A percentile compares a stretch with the other conserved stretches of the same genome.
Conservation (phyloP, 2,113 vertebrate genomes). For the Ageneiosus marmoratus region DNA sequence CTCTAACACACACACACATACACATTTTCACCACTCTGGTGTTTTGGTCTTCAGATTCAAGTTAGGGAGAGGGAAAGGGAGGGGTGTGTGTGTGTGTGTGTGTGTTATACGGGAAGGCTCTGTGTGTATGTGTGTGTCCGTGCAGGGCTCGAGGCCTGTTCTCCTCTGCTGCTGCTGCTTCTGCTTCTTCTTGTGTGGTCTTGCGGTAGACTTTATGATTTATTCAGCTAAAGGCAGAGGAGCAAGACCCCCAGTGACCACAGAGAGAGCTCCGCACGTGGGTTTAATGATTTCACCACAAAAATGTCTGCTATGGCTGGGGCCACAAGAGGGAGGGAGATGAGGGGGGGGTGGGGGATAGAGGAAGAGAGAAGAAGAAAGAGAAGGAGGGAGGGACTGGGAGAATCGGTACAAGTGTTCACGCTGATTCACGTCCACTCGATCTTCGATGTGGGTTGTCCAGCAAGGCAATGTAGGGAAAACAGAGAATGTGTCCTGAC, state of each 20-base stretch:
- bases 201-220: conserved; percentile 97
- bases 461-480: conserved; percentile 19
- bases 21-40: conserved; percentile 55
- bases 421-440: conserved; percentile 10
- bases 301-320: conserved; percentile 99
- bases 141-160: conserved; percentile 74
- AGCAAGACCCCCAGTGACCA: conserved; percentile 99
- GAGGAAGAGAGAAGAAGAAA: conserved; percentile 42
- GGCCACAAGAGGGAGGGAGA: conserved; percentile 67
- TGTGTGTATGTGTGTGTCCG: conserved; percentile 66
- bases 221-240: conserved; percentile 99
- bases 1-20: conserved; percentile 10
- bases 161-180: conserved; percentile 59
- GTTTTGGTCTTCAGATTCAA: conserved; percentile 86
- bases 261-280: conserved; percentile 99
- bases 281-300: conserved; percentile 99
- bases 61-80: conserved; percentile 63
- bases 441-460: conserved; percentile 1
- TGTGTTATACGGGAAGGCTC: conserved; percentile 49
- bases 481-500: conserved; percentile 19
- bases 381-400: conserved; percentile 30
- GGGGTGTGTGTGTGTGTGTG: conserved; percentile 55
- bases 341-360: conserved; percentile 12
- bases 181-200: conserved; percentile 97
- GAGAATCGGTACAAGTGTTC: conserved; percentile 20